Percentiles rank a stretch among this genome's conserved stretches.
Conservation (phyloP, 2,797 vertebrate genomes). For the Dermochelys coriacea region DNA sequence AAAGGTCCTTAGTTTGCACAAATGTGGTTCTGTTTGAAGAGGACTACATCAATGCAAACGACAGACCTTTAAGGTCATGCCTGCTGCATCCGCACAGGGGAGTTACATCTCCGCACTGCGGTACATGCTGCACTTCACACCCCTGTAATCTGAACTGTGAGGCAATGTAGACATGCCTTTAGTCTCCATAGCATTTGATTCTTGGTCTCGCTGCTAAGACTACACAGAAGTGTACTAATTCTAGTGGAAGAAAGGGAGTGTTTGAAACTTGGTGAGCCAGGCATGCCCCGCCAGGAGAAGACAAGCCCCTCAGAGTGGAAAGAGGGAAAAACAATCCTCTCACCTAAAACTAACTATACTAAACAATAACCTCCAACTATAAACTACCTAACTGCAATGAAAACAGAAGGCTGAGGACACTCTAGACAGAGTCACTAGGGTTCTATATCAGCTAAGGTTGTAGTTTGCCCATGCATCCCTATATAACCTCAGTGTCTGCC, state of each 20-base stretch:
- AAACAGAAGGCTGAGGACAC: background rate
- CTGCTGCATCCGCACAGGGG: background rate
- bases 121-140: background rate
- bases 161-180: background rate
- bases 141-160: background rate
- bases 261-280: background rate
- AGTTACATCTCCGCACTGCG: background rate
- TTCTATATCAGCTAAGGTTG: background rate
- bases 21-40: background rate
- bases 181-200: background rate
- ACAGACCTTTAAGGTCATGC: background rate
- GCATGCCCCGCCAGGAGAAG: background rate
- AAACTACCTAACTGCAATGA: background rate
- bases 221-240: background rate
- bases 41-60: background rate
- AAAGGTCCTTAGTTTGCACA: background rate
- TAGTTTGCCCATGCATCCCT: background rate
- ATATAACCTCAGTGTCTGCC: background rate
- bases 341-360: background rate
- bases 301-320: background rate
- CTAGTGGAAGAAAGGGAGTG: background rate
- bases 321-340: background rate
- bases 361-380: background rate
- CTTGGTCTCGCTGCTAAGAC: background rate
- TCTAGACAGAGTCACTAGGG: background rate